Percentiles rank a stretch among this genome's conserved stretches.
Evolutionary conservation across 2,888 invertebrate species (phyloP).

Genomic region (Perizoma affinitatum): DNA sequence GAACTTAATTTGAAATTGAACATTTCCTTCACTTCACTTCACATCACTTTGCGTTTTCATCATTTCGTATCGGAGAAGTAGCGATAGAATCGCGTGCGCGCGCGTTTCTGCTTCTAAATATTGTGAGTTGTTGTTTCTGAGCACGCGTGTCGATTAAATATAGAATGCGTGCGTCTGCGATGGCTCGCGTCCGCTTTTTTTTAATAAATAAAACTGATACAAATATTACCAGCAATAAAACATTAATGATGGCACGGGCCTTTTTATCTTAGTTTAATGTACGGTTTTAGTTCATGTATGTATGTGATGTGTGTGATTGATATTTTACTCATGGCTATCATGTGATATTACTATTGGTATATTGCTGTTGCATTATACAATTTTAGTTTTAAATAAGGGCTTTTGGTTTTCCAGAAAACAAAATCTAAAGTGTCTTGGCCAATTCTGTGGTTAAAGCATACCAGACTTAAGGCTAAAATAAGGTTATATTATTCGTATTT

Average conservation of each 20-base stretch:
- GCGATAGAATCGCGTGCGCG: slow-evolving; percentile 59
- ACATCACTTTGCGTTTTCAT: slow-evolving; percentile 42
- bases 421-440: too few species aligned
- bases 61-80: slow-evolving; percentile 29
- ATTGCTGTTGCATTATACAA: background rate
- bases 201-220: slow-evolving; percentile 71
- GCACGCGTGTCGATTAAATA: slow-evolving; percentile 69
- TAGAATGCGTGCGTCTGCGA: slow-evolving; percentile 71
- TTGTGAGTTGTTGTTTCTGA: slow-evolving; percentile 73
- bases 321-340: slow-evolving; percentile 26
- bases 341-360: background rate
- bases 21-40: slow-evolving; percentile 65
- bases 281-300: slow-evolving; percentile 42
- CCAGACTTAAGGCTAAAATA: too few species aligned
- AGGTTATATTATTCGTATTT: too few species aligned
- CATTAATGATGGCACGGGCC: slow-evolving; percentile 55
- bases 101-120: slow-evolving; percentile 64
- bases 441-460: too few species aligned
- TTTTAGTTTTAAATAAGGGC: too few species aligned
- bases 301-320: slow-evolving; percentile 38
- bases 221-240: slow-evolving; percentile 75
- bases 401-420: too few species aligned
- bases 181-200: slow-evolving; percentile 65
- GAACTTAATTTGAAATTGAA: slow-evolving; percentile 84
- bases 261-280: slow-evolving; percentile 68